A percentile compares a stretch with the other conserved stretches of the same genome.
Evolutionary conservation across 2,888 invertebrate genomes (phyloP).

Genomic region (Trachelus stipa): DNA sequence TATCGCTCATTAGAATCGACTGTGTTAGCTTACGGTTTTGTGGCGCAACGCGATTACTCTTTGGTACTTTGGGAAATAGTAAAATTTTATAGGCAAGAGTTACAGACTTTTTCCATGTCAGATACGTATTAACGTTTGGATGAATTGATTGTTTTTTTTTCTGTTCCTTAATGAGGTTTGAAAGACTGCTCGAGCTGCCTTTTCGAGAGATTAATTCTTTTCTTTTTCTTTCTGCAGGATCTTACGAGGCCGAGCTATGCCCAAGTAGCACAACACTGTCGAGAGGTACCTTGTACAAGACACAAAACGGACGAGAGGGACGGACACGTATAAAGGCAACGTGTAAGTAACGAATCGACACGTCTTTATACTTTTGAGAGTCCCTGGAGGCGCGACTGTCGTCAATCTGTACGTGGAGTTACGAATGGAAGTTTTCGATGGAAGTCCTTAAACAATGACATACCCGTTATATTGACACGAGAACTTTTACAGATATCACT

Average conservation of each 20-base stretch:
- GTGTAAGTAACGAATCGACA: conserved; percentile 44
- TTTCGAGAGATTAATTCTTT: background rate
- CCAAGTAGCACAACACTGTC: conserved; percentile 66
- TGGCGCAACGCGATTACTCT: background rate
- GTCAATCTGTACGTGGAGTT: background rate
- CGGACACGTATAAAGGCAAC: conserved; percentile 59
- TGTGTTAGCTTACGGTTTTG: background rate
- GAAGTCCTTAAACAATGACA: background rate
- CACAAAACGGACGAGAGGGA: conserved; percentile 63
- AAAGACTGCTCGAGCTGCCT: background rate
- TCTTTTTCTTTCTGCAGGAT: conserved; percentile 49
- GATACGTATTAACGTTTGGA: background rate
- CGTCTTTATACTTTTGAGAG: background rate
- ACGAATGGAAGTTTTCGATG: background rate
- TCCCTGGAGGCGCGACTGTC: background rate
- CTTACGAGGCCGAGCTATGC: conserved; percentile 65
- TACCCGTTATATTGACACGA: background rate
- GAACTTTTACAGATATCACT: conserved; percentile 54
- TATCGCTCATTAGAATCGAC: background rate
- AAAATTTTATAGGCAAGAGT: background rate
- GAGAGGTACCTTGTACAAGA: conserved; percentile 64
- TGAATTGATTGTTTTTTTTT: background rate
- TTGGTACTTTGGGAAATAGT: background rate
- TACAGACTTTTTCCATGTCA: background rate
- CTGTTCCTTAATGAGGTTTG: background rate